Base-by-base conservation (phyloP, 2,113 vertebrate genomes). In the Cyprinodon tularosa region DNA sequence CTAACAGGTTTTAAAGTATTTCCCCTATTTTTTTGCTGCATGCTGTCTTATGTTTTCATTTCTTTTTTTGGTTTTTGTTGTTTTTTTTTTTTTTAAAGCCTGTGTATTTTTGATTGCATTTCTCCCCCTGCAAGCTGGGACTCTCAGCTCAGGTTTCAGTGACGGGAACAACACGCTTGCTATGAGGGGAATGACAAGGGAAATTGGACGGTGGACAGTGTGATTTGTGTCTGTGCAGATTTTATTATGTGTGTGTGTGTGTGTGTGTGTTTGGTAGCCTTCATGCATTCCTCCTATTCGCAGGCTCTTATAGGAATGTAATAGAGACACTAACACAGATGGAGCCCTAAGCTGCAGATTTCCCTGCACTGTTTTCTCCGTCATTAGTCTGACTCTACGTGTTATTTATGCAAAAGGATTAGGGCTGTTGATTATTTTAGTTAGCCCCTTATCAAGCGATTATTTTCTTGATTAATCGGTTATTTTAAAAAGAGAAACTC, bases 181-280 rank as follows among this genome's bases (percentile, higher is more conserved):
- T 77, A 80, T 86, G 82, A 80, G 50, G 86, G 89, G 88, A 92
- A 92, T 88, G 89, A 90, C 91, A 86, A 75, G 84, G 81, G 86
- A 92, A 90, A 93, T 90, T 93, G 89, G 90, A 90, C 78, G 39
- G 89, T 85, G 76, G 90, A 84, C 86, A 86, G 80, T 89, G 79
- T 89, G 92, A 93, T 92, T 94, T 95, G 84, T 87, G 85, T 86
- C 89, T 91, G 91, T 87, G 57, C 92, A 89, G 91, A 90, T 88
- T 92, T 94, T 85, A 86, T 48, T 90, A 66, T 90, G 83, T 90
- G 84, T 86, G 81, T 92, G 81, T 86, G 82, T 81, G 48, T 73
- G 71, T 80, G 61, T 82, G 83, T 90, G 89, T 89, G 73, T 84
- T 88, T 69, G 82, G 76, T 89, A 90, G 87, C 87, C 86, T 93